Evolutionary conservation across 2,797 vertebrate genomes (phyloP).

Genomic region (Aldrovandia affinis): DNA sequence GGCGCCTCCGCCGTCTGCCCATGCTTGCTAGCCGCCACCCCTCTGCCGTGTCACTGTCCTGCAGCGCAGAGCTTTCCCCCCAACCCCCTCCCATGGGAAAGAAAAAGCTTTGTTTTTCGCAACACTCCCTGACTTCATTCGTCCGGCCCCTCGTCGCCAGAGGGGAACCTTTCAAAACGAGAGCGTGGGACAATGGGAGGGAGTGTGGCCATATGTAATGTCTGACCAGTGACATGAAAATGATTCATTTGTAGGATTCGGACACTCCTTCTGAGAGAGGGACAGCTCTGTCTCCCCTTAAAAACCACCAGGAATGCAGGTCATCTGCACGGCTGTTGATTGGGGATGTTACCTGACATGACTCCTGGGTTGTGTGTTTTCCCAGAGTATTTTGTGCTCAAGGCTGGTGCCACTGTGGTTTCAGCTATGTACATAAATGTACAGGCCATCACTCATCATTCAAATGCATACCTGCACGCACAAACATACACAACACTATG

Average conservation of each 20-base stretch:
- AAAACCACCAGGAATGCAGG: not conserved
- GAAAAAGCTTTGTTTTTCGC: not conserved
- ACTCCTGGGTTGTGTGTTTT: not conserved
- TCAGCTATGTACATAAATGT: not conserved
- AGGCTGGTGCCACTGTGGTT: not conserved
- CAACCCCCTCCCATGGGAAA: not conserved
- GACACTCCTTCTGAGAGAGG: slow-evolving; percentile 3
- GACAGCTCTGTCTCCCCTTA: not conserved
- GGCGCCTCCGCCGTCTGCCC: not conserved
- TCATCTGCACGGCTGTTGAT: not conserved
- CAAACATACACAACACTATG: not conserved
- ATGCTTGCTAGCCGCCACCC: not conserved
- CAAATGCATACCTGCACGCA: not conserved
- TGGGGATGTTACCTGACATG: not conserved
- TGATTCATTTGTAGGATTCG: not conserved
- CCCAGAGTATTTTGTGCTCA: not conserved
- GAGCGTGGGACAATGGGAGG: not conserved
- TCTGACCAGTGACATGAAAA: not conserved
- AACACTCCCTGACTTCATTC: not conserved
- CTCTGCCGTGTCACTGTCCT: not conserved
- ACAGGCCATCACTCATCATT: not conserved
- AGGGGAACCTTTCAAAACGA: not conserved
- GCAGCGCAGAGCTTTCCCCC: not conserved
- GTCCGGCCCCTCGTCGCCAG: not conserved
- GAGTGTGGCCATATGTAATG: not conserved